A percentile compares a stretch with the other conserved stretches of the same genome.
These are phyloP conservation scores for Whitmania pigra DNA, from an alignment of 1,140 invertebrate genomes.

Conservation along the genomic window DNA sequence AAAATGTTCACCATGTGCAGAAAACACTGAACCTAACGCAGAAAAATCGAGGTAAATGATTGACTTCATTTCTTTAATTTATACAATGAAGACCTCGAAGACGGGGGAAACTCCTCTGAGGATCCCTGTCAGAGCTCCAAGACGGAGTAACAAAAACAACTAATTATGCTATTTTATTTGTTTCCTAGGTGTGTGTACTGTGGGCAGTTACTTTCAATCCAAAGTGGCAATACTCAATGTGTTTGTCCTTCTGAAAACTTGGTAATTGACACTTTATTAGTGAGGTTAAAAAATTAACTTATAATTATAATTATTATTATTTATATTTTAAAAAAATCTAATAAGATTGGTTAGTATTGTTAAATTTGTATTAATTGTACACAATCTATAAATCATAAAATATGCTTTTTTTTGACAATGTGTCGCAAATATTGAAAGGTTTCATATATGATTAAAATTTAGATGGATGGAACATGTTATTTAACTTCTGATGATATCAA, in stretches of 20 bases:
- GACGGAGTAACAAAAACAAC: too few relatives aligned
- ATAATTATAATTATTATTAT: too few relatives aligned
- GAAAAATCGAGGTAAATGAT: neutral
- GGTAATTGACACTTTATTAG: neutral
- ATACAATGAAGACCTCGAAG: neutral
- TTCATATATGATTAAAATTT: conserved; percentile 17
- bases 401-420: neutral
- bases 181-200: conserved; percentile 31
- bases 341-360: neutral
- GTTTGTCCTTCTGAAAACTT: conserved; percentile 21
- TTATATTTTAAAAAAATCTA: too few relatives aligned
- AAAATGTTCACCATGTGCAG: neutral
- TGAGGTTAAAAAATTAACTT: neutral
- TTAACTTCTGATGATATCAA: conserved; percentile 16
- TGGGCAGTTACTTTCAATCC: conserved; percentile 27
- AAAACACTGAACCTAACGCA: neutral
- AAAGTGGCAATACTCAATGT: conserved; percentile 18
- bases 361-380: too few relatives aligned
- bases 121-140: too few relatives aligned
- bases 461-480: conserved; percentile 33
- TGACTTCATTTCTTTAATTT: neutral
- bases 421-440: neutral
- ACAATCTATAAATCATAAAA: too few relatives aligned
- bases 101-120: too few relatives aligned
- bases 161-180: too few relatives aligned